These are phyloP conservation scores for Altica lythri DNA, from an alignment of 2,888 invertebrate species.

Conservation along the genomic window DNA sequence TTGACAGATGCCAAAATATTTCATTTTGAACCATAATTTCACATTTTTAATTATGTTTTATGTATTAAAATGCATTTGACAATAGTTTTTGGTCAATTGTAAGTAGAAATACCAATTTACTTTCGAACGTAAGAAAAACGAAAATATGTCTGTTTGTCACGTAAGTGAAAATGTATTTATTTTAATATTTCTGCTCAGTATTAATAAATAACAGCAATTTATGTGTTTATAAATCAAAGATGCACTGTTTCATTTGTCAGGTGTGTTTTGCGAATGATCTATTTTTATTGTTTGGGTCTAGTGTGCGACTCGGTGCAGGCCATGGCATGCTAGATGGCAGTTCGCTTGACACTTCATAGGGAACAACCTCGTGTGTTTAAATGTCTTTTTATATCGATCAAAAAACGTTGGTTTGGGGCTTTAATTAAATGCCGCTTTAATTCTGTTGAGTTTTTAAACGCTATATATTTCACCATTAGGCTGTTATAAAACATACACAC, in stretches of 20 bases:
- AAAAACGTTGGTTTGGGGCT: slow-evolving; percentile 45
- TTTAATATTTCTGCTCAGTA: slow-evolving; percentile 54
- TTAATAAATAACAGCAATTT: slow-evolving; percentile 57
- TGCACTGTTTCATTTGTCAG: slow-evolving; percentile 59
- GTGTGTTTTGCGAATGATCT: slow-evolving; percentile 57
- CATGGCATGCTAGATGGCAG: slow-evolving; percentile 56
- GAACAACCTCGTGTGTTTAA: slow-evolving; percentile 48
- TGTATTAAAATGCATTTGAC: too few species aligned
- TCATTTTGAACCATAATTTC: too few species aligned
- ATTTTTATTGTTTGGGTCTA: slow-evolving; percentile 56
- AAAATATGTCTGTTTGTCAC: slow-evolving; percentile 39
- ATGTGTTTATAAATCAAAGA: slow-evolving; percentile 57
- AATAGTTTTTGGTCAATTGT: too few species aligned
- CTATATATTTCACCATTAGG: too few species aligned
- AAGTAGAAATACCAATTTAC: too few species aligned
- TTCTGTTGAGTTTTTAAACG: slow-evolving; percentile 39
- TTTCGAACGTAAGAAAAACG: slow-evolving; percentile 18
- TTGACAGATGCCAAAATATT: too few species aligned
- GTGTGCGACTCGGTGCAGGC: slow-evolving; percentile 45
- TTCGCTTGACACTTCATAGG: slow-evolving; percentile 48
- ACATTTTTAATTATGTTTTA: too few species aligned
- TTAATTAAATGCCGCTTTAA: slow-evolving; percentile 53
- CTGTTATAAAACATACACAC: too few species aligned
- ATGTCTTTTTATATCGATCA: slow-evolving; percentile 55
- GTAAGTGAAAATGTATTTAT: slow-evolving; percentile 50